Evolutionary conservation across 2,113 vertebrate genomes (phyloP).

Genomic region (Circaetus gallicus): DNA sequence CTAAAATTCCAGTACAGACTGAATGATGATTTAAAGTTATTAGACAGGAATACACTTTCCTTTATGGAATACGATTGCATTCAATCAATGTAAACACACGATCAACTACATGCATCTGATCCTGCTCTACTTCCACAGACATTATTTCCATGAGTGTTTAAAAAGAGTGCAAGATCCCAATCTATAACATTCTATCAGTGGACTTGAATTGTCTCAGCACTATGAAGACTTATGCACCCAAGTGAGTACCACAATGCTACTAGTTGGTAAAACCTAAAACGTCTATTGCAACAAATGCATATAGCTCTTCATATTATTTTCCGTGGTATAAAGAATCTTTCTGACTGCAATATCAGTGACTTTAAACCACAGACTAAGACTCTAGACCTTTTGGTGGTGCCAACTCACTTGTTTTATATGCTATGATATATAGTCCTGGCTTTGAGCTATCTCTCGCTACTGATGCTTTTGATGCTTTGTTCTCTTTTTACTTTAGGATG

Average conservation of each 20-base stretch:
- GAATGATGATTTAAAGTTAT: background rate
- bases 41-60: background rate
- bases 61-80: background rate
- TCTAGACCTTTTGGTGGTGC: slow-evolving; percentile 1
- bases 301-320: background rate
- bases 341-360: background rate
- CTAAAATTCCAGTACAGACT: background rate
- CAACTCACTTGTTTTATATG: background rate
- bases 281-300: background rate
- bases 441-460: background rate
- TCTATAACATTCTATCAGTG: background rate
- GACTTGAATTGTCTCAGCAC: background rate
- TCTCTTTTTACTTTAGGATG: slow-evolving; percentile 32
- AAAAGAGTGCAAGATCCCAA: background rate
- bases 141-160: background rate
- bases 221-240: background rate
- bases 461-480: slow-evolving; percentile 43
- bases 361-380: slow-evolving; percentile 31
- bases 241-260: background rate
- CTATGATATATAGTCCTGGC: slow-evolving; percentile 2
- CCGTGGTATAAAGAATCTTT: background rate
- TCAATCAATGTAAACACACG: background rate
- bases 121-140: background rate
- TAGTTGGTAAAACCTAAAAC: background rate
- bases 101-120: background rate